Evolutionary conservation across 1,140 invertebrate genomes (phyloP).

Genomic region (Contarinia nasturtii): DNA sequence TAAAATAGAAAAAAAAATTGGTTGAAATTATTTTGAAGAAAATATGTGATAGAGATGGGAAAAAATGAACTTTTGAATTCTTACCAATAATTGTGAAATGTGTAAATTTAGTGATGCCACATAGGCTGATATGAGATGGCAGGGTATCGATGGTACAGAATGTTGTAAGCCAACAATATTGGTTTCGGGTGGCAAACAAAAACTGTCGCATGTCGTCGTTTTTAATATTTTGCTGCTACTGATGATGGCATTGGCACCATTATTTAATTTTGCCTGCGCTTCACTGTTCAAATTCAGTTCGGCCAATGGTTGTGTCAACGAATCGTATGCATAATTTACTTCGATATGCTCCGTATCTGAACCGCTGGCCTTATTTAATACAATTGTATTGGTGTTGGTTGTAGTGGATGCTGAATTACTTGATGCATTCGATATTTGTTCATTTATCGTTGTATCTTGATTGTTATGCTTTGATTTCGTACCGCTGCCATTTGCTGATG

Average conservation of each 20-base stretch:
- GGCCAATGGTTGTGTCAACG: too few relatives aligned
- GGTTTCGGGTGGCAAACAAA: not conserved
- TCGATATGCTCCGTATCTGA: too few relatives aligned
- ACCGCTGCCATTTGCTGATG: not conserved
- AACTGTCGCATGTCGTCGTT: not conserved
- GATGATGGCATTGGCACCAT: too few relatives aligned
- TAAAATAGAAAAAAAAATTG: slow-evolving; percentile 4
- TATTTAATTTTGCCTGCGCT: too few relatives aligned
- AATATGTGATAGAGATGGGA: too few relatives aligned
- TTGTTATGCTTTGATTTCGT: not conserved
- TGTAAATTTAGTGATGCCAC: slow-evolving; percentile 30
- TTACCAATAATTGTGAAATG: slow-evolving; percentile 36
- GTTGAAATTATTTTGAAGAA: not conserved
- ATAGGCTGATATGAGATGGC: slow-evolving; percentile 29
- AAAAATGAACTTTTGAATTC: slow-evolving; percentile 7
- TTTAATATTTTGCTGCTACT: not conserved
- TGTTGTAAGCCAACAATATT: not conserved
- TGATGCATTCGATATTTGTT: not conserved
- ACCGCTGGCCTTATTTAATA: too few relatives aligned
- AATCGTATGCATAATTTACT: too few relatives aligned
- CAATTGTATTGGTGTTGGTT: too few relatives aligned
- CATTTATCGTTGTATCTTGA: not conserved
- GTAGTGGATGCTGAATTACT: too few relatives aligned
- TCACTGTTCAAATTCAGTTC: too few relatives aligned
- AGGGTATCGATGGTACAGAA: slow-evolving; percentile 29